Conservation (phyloP, 2,113 vertebrate species). For the Sylvia atricapilla region DNA sequence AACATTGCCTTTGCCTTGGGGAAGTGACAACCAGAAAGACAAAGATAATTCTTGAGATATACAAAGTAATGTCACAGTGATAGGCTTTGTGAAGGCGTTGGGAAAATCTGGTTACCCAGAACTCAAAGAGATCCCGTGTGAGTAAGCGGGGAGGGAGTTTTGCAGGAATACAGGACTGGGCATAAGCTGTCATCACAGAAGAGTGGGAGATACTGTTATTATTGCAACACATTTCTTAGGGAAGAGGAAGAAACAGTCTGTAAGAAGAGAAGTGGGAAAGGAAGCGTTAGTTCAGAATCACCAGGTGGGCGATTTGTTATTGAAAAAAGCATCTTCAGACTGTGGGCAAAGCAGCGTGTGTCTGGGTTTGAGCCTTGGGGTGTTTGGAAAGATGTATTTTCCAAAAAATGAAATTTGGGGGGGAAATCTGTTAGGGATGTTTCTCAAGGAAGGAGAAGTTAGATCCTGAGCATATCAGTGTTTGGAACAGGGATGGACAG, state of each 20-base stretch:
- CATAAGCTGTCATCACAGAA: background rate
- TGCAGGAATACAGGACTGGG: background rate
- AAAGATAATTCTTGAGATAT: background rate
- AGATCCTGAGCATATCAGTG: background rate
- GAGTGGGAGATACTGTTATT: background rate
- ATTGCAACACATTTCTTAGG: background rate
- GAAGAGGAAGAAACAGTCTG: background rate
- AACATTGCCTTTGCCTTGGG: background rate
- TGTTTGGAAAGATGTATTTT: background rate
- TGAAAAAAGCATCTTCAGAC: background rate
- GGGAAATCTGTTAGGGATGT: background rate
- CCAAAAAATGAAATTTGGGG: background rate
- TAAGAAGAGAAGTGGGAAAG: background rate
- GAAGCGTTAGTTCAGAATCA: background rate
- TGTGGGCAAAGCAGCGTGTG: background rate
- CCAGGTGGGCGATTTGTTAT: background rate
- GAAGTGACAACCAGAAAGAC: background rate
- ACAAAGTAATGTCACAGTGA: background rate
- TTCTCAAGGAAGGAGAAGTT: background rate
- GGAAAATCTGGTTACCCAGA: background rate
- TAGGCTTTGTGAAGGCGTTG: background rate
- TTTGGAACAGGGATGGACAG: background rate
- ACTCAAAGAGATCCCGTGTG: background rate
- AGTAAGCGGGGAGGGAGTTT: background rate
- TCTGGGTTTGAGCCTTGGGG: background rate